Base-by-base conservation (phyloP, 2,888 invertebrate genomes). In the Drosophila tripunctata region DNA sequence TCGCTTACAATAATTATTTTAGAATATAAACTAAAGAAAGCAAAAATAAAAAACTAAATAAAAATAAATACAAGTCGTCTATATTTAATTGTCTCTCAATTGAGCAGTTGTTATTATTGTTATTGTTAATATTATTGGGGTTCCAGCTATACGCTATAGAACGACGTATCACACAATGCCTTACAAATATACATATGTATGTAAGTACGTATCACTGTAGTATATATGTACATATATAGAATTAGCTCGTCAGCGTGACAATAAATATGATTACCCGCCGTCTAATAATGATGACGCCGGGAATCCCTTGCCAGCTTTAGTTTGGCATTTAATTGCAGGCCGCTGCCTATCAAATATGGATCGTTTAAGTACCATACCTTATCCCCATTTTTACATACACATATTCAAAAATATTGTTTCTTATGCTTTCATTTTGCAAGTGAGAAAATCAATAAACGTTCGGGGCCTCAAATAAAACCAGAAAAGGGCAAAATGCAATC, bases 301-400 rank as follows among this genome's bases (percentile, higher is more conserved):
- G 81, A 88, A 88, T 83, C 66, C 84, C 83, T 70, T 10, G 50
- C 52, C 44, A 72, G 81, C 75, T 86, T 86, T 66, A 45, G 48
- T 44, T 63, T 83, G 82, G 60, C 88, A 75, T 69, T 77, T 54
- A 60, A 85, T 78, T 70, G n/a, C n/a, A n/a, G 86, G 55, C 43
- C 45, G 63, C 47, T 44, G 62, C 35, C 56, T 47, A 62, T 84
- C 85, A 84, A 58, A 58, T 65, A 12, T 68, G 69, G 75, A 75
- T 75, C 78, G 68, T 27, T 40, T 41, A 21, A 38, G 22, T n/a
- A n/a, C n/a, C n/a, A n/a, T n/a, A n/a, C n/a, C n/a, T n/a, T n/a
- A 27, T n/a, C 52, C 33, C 33, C 21, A 40, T 40, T n/a, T n/a
- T n/a, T n/a, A n/a, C n/a, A n/a, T 35, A 6, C 10, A 48, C 47